A percentile compares a stretch with the other conserved stretches of the same genome.
These are phyloP conservation scores for Chiloscyllium plagiosum DNA, from an alignment of 2,113 vertebrate species.

Conservation along the genomic window DNA sequence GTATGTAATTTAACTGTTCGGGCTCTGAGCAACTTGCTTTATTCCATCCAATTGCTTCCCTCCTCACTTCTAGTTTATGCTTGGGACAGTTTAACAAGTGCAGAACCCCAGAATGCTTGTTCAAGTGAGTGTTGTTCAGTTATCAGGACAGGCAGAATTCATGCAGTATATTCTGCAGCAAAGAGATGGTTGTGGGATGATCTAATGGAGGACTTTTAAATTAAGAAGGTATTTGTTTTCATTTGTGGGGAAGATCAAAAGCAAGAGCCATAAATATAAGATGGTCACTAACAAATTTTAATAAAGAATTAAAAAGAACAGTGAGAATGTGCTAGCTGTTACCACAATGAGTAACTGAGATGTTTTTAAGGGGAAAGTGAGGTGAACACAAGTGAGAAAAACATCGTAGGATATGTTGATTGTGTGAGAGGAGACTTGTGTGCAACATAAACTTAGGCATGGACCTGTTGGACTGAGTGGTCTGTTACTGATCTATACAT, in stretches of 20 bases:
- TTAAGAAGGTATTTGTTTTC: neutral
- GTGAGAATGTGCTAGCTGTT: neutral
- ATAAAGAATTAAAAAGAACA: neutral
- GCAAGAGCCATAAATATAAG: neutral
- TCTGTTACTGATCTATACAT: neutral
- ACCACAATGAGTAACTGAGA: neutral
- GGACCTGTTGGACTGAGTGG: neutral
- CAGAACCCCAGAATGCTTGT: neutral
- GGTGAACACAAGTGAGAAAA: neutral
- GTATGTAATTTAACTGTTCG: neutral
- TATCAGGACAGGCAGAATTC: neutral
- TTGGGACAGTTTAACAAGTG: neutral
- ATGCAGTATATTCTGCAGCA: neutral
- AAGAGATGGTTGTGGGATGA: neutral
- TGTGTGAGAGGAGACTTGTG: neutral
- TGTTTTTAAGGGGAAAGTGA: neutral
- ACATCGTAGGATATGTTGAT: neutral
- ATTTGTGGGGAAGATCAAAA: neutral
- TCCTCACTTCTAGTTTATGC: too few relatives aligned
- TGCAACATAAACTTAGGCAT: neutral
- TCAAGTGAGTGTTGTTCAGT: neutral
- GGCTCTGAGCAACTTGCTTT: neutral
- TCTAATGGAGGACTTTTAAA: neutral
- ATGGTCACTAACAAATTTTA: neutral
- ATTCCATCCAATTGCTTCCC: neutral